These are phyloP conservation scores for Turritopsis dohrnii DNA, from an alignment of 30 jellyfish, hydroid and myxozoan genomes.

Conservation along the genomic window DNA sequence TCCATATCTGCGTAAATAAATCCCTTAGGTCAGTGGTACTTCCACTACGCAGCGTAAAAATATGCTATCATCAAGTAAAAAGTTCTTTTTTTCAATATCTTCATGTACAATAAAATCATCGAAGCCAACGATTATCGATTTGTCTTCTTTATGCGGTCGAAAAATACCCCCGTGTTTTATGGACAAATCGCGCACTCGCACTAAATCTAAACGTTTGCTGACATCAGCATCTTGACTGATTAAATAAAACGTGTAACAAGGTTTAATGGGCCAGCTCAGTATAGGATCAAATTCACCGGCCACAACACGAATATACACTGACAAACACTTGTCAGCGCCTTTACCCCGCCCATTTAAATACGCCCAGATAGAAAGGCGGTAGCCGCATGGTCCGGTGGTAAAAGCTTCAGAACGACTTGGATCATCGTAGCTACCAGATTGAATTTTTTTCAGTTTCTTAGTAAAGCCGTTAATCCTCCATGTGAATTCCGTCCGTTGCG, in stretches of 20 bases:
- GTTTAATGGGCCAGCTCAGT: slow-evolving; percentile 90
- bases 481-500: slow-evolving; percentile 85
- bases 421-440: slow-evolving; percentile 89
- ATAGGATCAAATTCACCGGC: slow-evolving; percentile 95
- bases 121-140: slow-evolving; percentile 82
- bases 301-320: slow-evolving; percentile 77
- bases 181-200: slow-evolving; percentile 86
- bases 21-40: slow-evolving; percentile 29
- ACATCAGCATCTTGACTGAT: slow-evolving; percentile 77
- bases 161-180: slow-evolving; percentile 73
- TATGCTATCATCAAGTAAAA: slow-evolving; percentile 80
- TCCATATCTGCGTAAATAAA: not conserved
- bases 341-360: slow-evolving; percentile 97
- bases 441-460: slow-evolving; percentile 77
- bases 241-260: slow-evolving; percentile 80
- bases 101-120: slow-evolving; percentile 94
- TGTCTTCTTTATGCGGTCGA: slow-evolving; percentile 88
- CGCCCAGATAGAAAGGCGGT: slow-evolving; percentile 91
- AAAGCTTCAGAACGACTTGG: slow-evolving; percentile 94
- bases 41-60: slow-evolving; percentile 80
- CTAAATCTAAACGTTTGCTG: slow-evolving; percentile 61
- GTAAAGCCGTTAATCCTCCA: slow-evolving; percentile 86
- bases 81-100: slow-evolving; percentile 71
- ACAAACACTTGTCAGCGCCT: slow-evolving; percentile 69
- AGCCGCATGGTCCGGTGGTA: slow-evolving; percentile 91